Conservation (phyloP, 2,888 invertebrate genomes). For the Mythimna loreyi region DNA sequence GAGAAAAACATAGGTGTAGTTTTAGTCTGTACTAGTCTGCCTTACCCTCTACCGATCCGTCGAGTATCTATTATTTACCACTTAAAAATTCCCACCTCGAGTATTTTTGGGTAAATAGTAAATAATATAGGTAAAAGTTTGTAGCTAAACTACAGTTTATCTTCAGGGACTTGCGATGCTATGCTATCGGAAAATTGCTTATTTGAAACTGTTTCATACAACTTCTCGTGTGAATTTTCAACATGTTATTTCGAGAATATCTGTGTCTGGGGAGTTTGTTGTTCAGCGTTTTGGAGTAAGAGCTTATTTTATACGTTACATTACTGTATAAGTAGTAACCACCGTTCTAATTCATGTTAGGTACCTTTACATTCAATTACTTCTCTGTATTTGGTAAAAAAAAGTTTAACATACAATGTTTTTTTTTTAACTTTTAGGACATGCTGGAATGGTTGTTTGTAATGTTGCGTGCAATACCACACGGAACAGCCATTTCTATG, state of each 20-base stretch:
- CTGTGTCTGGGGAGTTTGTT: constrained; percentile 20
- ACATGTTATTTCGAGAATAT: constrained; percentile 13
- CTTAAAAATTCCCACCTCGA: no score
- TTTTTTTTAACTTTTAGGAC: no score
- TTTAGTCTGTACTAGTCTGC: no score
- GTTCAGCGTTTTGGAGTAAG: not conserved
- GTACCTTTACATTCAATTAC: not conserved
- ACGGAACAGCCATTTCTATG: no score
- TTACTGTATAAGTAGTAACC: not conserved
- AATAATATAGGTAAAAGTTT: no score
- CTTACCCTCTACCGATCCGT: not conserved
- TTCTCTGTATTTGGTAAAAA: not conserved
- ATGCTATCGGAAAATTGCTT: constrained; percentile 4
- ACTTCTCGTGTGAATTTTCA: constrained; percentile 9
- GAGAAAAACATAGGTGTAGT: no score
- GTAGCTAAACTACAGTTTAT: not conserved
- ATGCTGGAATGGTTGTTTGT: no score
- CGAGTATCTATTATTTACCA: not conserved
- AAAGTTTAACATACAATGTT: not conserved
- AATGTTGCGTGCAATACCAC: no score
- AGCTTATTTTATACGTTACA: constrained; percentile 1
- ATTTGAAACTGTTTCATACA: constrained; percentile 11
- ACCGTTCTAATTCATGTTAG: not conserved
- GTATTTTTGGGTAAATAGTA: no score
- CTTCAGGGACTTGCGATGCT: not conserved